Base-by-base conservation (phyloP, 2,113 vertebrate species). In the Rhipidura dahli region DNA sequence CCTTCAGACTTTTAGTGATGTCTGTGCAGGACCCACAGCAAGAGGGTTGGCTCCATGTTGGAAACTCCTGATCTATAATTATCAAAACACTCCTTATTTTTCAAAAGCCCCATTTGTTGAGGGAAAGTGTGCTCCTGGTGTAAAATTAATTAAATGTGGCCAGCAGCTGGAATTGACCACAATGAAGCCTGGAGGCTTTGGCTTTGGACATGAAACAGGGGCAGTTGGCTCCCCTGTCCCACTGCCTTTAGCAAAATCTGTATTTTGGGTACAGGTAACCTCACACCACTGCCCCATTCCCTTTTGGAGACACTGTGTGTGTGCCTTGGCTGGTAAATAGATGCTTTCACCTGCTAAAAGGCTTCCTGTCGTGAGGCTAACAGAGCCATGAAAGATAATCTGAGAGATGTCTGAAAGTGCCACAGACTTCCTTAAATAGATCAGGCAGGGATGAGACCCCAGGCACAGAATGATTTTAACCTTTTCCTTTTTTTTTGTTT, bases 401-500 rank as follows among this genome's bases (percentile, higher is more conserved):
- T 70, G 71, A 69, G 71, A 80, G 54, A 78, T 0, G 3, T 24
- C 42, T 53, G 14, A 39, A 83, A 83, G 35, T 33, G 39, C 47
- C 6, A 5, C n/a, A 49, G 61, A 35, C 7, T 26, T 85, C 69
- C 17, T 28, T 24, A 37, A 54, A 21, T 9, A 47, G 27, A 40
- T 82, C 49, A n/a, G 73, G 49, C 31, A 44, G 12, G 18, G 64
- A 44, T 2, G 11, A 39, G 35, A 81, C 28, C 27, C 4, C 28
- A 68, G 45, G 37, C 79, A 63, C 16, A 53, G n/a, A 73, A 70
- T 2, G 6, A 19, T 70, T 90, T 54, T 35, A 47, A 82, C 13
- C 2, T 66, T 47, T 51, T 14, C 2, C 4, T 0, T 33, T 8
- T 30, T 21, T 9, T 33, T 22, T n/a, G 8, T 20, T 11, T 18